These are phyloP conservation scores for Leuciscus idus DNA, from an alignment of 2,113 vertebrate species.

Conservation along the genomic window DNA sequence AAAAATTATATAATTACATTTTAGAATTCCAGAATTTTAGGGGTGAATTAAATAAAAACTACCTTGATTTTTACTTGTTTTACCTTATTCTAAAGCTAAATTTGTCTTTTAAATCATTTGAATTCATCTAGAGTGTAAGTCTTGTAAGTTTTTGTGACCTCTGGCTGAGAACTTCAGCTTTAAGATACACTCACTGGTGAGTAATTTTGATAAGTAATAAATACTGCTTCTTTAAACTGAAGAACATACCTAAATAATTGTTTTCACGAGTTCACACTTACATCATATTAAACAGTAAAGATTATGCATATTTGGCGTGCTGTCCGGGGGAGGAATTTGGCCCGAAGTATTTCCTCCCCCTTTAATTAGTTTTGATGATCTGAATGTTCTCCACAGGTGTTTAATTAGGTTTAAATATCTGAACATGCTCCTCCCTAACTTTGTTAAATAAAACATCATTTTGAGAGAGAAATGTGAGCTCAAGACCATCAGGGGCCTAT, in stretches of 20 bases:
- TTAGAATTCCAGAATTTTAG: not conserved
- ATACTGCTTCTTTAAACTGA: not conserved
- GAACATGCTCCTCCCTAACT: too few relatives aligned
- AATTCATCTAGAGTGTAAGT: not conserved
- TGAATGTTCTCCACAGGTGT: too few relatives aligned
- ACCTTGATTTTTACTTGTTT: not conserved
- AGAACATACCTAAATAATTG: not conserved
- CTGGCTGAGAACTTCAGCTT: not conserved
- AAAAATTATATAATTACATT: not conserved
- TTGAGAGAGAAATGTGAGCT: not conserved
- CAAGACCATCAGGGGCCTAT: too few relatives aligned
- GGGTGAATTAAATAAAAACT: not conserved
- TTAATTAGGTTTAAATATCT: too few relatives aligned
- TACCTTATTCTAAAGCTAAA: not conserved
- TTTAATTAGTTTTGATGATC: too few relatives aligned
- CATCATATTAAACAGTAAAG: too few relatives aligned
- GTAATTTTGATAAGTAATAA: not conserved
- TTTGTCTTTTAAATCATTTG: not conserved
- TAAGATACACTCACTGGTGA: not conserved
- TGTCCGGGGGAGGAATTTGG: too few relatives aligned
- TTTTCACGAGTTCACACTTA: not conserved
- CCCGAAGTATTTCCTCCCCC: too few relatives aligned
- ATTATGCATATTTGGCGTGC: too few relatives aligned
- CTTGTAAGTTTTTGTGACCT: not conserved
- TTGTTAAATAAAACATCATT: too few relatives aligned